These are phyloP conservation scores for Loxodonta africana DNA, from an alignment of 2,113 vertebrate genomes.

Conservation along the genomic window DNA sequence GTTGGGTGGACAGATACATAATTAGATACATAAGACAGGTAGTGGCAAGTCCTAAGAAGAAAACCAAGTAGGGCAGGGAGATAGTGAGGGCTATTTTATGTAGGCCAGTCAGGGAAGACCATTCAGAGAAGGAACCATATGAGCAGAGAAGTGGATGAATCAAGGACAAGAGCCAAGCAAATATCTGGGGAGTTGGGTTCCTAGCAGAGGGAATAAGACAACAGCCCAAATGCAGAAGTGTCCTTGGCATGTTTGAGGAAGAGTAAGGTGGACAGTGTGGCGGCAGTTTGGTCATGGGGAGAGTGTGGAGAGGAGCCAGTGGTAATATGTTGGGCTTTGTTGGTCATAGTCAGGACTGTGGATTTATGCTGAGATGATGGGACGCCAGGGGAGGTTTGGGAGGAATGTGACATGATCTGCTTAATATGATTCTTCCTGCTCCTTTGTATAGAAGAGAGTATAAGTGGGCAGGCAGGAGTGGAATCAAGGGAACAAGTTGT, in stretches of 20 bases:
- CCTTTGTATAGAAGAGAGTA: neutral
- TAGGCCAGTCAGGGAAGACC: neutral
- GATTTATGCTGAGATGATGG: neutral
- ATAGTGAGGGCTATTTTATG: neutral
- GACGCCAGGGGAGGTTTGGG: neutral
- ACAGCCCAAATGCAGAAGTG: neutral
- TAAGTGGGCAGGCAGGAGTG: neutral
- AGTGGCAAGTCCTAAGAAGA: neutral
- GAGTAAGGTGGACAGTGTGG: neutral
- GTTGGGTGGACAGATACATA: neutral
- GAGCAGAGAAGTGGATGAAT: neutral
- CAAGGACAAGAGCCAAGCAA: neutral
- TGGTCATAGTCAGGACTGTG: neutral
- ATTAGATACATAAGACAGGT: too few relatives aligned
- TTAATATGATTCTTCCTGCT: neutral
- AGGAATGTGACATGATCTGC: neutral
- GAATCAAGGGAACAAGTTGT: neutral
- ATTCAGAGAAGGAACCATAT: neutral
- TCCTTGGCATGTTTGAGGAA: neutral
- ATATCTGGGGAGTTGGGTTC: neutral
- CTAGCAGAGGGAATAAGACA: neutral
- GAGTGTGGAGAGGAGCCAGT: neutral
- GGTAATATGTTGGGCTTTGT: rapidly evolving
- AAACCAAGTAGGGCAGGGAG: neutral
- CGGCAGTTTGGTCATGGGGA: neutral